phyloP scores from a whole-genome alignment of 1,140 invertebrate species.

The Calycopis cecrops region DNA sequence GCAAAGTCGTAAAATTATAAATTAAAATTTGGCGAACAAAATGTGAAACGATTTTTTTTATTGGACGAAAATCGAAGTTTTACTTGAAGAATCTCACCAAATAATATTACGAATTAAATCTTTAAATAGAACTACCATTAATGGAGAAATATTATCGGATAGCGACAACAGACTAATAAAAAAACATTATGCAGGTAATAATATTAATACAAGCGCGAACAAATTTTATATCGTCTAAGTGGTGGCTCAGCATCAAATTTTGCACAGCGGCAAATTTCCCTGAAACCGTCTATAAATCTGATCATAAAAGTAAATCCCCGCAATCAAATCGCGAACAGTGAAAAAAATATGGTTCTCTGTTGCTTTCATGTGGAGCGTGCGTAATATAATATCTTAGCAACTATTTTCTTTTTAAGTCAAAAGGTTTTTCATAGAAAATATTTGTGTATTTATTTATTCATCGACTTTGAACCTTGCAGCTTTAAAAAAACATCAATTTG shows the following conservation, averaged over 20 bases:
- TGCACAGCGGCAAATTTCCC: conserved; percentile 17
- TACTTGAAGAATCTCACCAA: too few relatives aligned
- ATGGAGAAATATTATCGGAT: too few relatives aligned
- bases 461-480: too few relatives aligned
- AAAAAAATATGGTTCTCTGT: conserved; percentile 70
- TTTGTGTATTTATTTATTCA: too few relatives aligned
- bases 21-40: too few relatives aligned
- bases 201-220: conserved; percentile 4
- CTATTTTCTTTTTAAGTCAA: conserved; percentile 52
- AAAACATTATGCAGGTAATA: neutral
- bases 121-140: too few relatives aligned
- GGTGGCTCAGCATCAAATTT: conserved; percentile 36
- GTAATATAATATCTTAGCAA: conserved; percentile 51
- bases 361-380: conserved; percentile 49
- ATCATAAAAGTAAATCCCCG: conserved; percentile 70
- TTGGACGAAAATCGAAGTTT: too few relatives aligned
- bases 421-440: too few relatives aligned
- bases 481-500: too few relatives aligned
- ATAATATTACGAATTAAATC: too few relatives aligned
- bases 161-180: neutral
- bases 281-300: conserved; percentile 65
- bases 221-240: conserved; percentile 21
- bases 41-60: too few relatives aligned
- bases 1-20: too few relatives aligned
- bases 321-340: conserved; percentile 70